phyloP scores from a whole-genome alignment of 2,113 vertebrate genomes.

The Phodopus roborovskii region DNA sequence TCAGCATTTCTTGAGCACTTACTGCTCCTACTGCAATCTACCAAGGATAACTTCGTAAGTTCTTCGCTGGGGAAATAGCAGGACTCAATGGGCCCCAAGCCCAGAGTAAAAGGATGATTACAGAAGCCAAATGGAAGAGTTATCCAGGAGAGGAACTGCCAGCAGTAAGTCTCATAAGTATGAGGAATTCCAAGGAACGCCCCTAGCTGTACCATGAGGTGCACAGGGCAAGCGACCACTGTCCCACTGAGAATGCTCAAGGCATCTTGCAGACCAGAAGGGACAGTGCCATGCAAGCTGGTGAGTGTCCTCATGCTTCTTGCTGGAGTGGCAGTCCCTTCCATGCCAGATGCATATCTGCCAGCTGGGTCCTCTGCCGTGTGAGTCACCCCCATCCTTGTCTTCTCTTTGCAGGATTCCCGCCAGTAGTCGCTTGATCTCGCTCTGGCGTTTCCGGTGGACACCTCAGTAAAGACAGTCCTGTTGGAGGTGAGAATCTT shows the following conservation, averaged over 20 bases:
- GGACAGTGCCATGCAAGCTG: neutral
- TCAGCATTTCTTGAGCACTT: neutral
- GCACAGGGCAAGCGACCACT: accelerated
- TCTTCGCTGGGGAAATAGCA: neutral
- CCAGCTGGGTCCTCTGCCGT: accelerated
- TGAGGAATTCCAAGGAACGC: neutral
- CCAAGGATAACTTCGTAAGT: neutral
- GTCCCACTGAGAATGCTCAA: accelerated
- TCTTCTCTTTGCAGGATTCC: too few relatives aligned
- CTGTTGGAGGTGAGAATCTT: neutral
- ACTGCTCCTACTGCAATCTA: neutral
- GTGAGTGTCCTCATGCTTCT: neutral
- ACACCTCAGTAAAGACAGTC: neutral
- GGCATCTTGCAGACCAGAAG: neutral
- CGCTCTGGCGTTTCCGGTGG: neutral
- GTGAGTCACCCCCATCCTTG: accelerated
- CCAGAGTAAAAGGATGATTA: neutral
- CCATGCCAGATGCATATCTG: neutral
- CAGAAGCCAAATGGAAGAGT: neutral
- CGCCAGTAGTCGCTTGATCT: neutral
- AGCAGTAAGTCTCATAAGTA: neutral
- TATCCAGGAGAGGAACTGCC: neutral
- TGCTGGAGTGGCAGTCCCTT: neutral
- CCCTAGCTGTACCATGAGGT: accelerated
- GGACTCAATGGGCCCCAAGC: neutral